phyloP scores from a whole-genome alignment of 2,888 invertebrate species.

The Hirtodrosophila cameraria region DNA sequence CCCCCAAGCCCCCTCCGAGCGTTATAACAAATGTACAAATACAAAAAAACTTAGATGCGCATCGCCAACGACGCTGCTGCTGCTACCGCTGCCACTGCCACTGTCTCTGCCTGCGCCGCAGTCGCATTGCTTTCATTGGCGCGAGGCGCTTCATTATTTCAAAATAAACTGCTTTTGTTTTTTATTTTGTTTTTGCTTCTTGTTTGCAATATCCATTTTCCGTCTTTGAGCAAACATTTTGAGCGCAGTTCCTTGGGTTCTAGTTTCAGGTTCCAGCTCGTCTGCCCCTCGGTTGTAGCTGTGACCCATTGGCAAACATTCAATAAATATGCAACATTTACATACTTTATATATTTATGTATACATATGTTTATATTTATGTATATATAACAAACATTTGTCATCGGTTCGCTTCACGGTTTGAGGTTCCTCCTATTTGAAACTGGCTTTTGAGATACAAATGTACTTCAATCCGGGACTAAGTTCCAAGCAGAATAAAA shows the following conservation, averaged over 20 bases:
- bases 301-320: constrained; percentile 49
- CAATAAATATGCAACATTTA: constrained; percentile 13
- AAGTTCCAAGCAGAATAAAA: no score
- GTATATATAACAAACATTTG: no score
- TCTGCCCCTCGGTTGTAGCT: not conserved
- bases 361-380: no score
- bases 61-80: constrained; percentile 47
- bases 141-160: constrained; percentile 60
- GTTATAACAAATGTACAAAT: constrained; percentile 22
- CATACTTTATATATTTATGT: no score
- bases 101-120: constrained; percentile 30
- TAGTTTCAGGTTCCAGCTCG: constrained; percentile 15
- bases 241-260: constrained; percentile 40
- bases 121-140: constrained; percentile 61
- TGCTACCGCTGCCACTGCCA: constrained; percentile 27
- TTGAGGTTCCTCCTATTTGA: no score
- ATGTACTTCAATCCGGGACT: no score
- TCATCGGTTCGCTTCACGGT: no score
- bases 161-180: constrained; percentile 50
- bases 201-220: constrained; percentile 76
- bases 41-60: constrained; percentile 59
- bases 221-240: constrained; percentile 64
- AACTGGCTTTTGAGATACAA: no score
- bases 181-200: constrained; percentile 45
- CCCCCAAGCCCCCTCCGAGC: constrained; percentile 8